Conservation (phyloP, 2,797 vertebrate genomes). For the Paramormyrops hopkinsi region DNA sequence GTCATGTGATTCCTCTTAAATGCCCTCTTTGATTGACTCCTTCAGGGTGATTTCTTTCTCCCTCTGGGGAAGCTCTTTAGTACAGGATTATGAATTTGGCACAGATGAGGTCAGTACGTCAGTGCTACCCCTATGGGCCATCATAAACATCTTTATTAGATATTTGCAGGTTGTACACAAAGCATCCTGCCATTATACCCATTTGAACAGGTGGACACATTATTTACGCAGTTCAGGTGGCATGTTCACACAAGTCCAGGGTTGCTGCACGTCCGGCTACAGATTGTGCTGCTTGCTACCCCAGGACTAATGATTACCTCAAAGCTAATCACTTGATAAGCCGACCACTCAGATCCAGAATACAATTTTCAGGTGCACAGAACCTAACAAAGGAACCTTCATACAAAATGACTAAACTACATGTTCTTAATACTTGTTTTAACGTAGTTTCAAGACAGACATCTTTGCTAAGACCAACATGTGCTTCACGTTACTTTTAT, state of each 20-base stretch:
- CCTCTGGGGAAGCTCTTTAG: background rate
- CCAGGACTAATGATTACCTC: background rate
- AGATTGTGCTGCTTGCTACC: background rate
- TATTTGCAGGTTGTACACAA: background rate
- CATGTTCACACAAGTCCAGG: background rate
- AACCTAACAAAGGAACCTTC: background rate
- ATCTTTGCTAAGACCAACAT: background rate
- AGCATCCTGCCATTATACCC: background rate
- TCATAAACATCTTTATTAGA: background rate
- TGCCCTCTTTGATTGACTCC: background rate
- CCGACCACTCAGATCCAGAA: background rate
- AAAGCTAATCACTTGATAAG: background rate
- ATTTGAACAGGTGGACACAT: background rate
- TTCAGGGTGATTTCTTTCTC: background rate
- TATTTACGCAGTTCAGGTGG: background rate
- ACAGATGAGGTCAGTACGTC: background rate
- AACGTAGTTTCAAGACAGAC: background rate
- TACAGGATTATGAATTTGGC: background rate
- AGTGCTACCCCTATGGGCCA: background rate
- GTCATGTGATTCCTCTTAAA: background rate
- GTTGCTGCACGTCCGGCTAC: background rate
- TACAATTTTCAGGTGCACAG: background rate
- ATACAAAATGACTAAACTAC: background rate
- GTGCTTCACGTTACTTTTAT: background rate
- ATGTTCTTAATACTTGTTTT: background rate